phyloP scores from a whole-genome alignment of 2,797 vertebrate genomes.

The Delichon dasypus region DNA sequence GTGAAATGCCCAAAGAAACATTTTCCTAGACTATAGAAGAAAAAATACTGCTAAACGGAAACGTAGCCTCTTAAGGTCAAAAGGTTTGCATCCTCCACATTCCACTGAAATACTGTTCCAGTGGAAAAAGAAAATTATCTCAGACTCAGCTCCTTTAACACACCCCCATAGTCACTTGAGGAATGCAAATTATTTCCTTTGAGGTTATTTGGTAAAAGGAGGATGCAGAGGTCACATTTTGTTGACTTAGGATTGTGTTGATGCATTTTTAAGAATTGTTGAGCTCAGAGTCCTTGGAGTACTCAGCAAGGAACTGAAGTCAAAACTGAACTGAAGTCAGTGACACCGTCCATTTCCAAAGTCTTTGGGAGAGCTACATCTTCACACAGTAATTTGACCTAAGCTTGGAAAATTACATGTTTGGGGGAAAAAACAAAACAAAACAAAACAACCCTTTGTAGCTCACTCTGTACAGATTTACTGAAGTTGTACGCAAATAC shows the following conservation, averaged over 20 bases:
- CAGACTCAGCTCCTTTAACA: background rate
- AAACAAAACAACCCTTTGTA: background rate
- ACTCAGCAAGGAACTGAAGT: background rate
- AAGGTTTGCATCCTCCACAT: background rate
- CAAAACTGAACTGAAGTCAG: background rate
- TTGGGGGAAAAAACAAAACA: no score
- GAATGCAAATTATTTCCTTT: conserved; percentile 53
- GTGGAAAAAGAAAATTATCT: background rate
- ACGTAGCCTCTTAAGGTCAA: background rate
- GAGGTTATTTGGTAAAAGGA: background rate
- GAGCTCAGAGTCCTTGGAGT: background rate
- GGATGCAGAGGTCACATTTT: background rate
- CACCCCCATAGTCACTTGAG: background rate
- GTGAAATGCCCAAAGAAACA: background rate
- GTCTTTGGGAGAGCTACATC: background rate
- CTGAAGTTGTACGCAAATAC: background rate
- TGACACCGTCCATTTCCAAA: background rate
- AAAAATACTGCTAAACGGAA: background rate
- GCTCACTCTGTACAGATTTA: background rate
- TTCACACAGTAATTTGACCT: background rate
- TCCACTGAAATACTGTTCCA: conserved; percentile 7
- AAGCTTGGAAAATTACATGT: background rate
- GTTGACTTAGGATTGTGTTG: background rate
- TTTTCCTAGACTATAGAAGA: background rate
- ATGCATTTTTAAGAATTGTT: background rate